phyloP scores from a whole-genome alignment of 2,113 vertebrate genomes.

The Periophthalmodon schlosseri region DNA sequence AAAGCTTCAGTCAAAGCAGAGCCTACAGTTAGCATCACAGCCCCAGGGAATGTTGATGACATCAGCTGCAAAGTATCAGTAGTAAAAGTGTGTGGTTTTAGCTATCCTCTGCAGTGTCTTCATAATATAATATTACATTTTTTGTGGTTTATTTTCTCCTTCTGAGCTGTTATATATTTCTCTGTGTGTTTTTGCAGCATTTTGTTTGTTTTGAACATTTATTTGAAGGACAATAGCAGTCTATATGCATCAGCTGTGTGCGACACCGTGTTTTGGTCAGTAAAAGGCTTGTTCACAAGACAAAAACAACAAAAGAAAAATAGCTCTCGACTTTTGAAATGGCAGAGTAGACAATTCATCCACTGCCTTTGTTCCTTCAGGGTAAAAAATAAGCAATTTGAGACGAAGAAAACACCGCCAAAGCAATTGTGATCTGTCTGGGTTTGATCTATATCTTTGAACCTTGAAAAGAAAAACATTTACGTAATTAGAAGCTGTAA shows the following conservation, averaged over 20 bases:
- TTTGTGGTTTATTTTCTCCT: constrained; percentile 27
- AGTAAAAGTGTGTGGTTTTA: too few species aligned
- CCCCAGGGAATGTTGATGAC: too few species aligned
- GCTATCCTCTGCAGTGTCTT: too few species aligned
- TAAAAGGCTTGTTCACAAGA: constrained; percentile 42
- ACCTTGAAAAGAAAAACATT: not conserved
- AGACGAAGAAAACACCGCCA: constrained; percentile 22
- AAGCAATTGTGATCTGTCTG: not conserved
- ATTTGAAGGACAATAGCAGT: constrained; percentile 38
- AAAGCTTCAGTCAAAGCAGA: too few species aligned
- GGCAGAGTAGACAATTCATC: constrained; percentile 16
- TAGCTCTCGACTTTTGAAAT: constrained; percentile 44
- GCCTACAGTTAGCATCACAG: too few species aligned
- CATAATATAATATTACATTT: not conserved
- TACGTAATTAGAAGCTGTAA: not conserved
- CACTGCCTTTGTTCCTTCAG: constrained; percentile 45
- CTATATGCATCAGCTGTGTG: constrained; percentile 31
- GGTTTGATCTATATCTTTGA: not conserved
- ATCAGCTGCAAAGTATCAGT: too few species aligned
- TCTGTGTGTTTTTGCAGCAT: constrained; percentile 15
- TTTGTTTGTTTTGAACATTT: constrained; percentile 25
- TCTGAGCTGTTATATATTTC: constrained; percentile 4
- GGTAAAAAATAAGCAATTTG: constrained; percentile 57
- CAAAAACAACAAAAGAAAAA: constrained; percentile 19
- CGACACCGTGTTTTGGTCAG: constrained; percentile 40